Base-by-base conservation (phyloP, 1,140 invertebrate genomes). In the Mylabris phalerata region DNA sequence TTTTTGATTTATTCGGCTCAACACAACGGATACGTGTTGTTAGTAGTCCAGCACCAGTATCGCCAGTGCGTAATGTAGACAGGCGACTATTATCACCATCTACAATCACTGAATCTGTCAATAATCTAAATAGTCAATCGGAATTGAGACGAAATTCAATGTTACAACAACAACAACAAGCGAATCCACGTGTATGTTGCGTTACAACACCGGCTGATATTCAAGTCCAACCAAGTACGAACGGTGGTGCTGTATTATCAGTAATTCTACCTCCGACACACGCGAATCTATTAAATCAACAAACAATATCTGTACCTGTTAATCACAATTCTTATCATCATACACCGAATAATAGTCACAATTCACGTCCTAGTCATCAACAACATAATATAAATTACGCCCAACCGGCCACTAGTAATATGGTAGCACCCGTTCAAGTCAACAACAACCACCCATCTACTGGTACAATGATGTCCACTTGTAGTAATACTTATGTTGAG, bases 1-100 rank as follows among this genome's bases (percentile, higher is more conserved):
- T 98, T 74, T 90, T 98, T 56, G 95, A 98, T 73, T 85, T 98
- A 0, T 98, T 96, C 69, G 95, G 95, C 0, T 93, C 91, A 55
- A 96, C 95, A 1, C 86, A 90, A 68, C 87, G 89, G 64, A 86
- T 98, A 6, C 81, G 87, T 60, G 80, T 89, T 64, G 71, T 92
- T 32, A 73, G 86, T 56, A 69, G 64, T 44, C 41, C 77, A 69
- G 71, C 50, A 50, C 58, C 60, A n/a, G 59, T 63, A 1, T 67
- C 67, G 2, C 77, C 77, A 55, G 72, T 78, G 65, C 63, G 78
- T 38, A 75, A 73, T 50, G 69, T 72, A 55, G 60, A 72, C 50
- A 57, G 77, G 68, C 60, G 71, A 54, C 60, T 71, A 39, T 55
- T 69, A 25, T 61, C 65, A 13, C 55, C 66, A 11, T 59, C 69